Conservation (phyloP, 2,113 vertebrate species). For the Castor canadensis region DNA sequence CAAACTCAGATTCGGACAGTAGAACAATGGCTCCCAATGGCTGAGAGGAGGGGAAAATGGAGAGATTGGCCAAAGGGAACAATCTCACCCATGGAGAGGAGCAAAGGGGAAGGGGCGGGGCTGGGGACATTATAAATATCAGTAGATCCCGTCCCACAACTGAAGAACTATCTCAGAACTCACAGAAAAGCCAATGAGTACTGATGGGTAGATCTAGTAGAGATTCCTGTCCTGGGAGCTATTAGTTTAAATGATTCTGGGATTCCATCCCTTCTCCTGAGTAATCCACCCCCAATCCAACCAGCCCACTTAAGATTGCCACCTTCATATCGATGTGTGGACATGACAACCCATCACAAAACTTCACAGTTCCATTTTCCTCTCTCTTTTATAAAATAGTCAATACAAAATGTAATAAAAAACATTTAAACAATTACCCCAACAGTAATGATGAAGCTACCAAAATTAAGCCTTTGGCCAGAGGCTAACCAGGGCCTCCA, state of each 20-base stretch:
- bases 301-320: not conserved
- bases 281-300: accelerated
- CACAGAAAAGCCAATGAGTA: not conserved
- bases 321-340: not conserved
- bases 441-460: not conserved
- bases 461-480: not conserved
- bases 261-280: not conserved
- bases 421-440: not conserved
- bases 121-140: not conserved
- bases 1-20: too few relatives aligned
- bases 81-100: too few relatives aligned
- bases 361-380: not conserved
- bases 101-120: too few relatives aligned
- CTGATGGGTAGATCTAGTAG: not conserved
- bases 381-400: not conserved
- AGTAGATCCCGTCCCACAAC: not conserved
- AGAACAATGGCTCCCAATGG: too few relatives aligned
- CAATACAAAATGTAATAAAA: not conserved
- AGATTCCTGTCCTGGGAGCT: not conserved
- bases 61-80: too few relatives aligned
- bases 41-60: too few relatives aligned
- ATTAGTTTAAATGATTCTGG: not conserved
- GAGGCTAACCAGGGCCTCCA: not conserved
- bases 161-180: not conserved
- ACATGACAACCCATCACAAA: not conserved